Evolutionary conservation across 2,113 vertebrate species (phyloP).

Genomic region (Oceanodroma tethys): DNA sequence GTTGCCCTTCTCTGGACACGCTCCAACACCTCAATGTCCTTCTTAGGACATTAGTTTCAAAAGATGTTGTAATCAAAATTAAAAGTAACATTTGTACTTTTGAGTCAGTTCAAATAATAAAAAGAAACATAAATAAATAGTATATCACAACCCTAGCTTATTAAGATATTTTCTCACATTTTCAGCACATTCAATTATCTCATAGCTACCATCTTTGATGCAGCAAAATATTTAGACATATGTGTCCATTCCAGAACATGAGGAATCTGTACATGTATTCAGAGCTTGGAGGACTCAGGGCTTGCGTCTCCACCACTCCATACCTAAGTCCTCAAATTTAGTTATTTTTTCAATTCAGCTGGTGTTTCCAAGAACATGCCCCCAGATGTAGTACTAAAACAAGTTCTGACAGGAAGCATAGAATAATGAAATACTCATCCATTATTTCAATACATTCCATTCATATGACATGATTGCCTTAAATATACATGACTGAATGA

Average conservation of each 20-base stretch:
- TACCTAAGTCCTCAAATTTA: conserved; percentile 12
- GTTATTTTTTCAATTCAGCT: not conserved
- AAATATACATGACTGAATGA: conserved; percentile 41
- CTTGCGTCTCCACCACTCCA: not conserved
- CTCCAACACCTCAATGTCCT: too few species aligned
- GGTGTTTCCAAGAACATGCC: not conserved
- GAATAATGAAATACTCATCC: conserved; percentile 21
- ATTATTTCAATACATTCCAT: conserved; percentile 51
- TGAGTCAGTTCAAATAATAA: not conserved
- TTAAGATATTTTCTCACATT: not conserved
- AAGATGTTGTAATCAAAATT: not conserved
- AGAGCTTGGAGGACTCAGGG: not conserved
- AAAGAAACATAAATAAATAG: not conserved
- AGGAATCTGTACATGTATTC: not conserved
- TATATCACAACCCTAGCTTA: not conserved
- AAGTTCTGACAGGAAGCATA: conserved; percentile 11
- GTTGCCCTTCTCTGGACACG: too few species aligned
- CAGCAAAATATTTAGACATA: not conserved
- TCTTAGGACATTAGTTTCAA: too few species aligned
- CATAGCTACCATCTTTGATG: not conserved
- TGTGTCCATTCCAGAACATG: not conserved
- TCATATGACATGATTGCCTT: conserved; percentile 17
- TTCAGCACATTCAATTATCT: conserved; percentile 13
- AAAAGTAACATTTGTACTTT: not conserved
- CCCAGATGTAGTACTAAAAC: not conserved